Evolutionary conservation across 1,140 invertebrate species (phyloP), one percentile per base, ranked within the genome.

Genomic region (Trachymyrmex cornetzi): DNA sequence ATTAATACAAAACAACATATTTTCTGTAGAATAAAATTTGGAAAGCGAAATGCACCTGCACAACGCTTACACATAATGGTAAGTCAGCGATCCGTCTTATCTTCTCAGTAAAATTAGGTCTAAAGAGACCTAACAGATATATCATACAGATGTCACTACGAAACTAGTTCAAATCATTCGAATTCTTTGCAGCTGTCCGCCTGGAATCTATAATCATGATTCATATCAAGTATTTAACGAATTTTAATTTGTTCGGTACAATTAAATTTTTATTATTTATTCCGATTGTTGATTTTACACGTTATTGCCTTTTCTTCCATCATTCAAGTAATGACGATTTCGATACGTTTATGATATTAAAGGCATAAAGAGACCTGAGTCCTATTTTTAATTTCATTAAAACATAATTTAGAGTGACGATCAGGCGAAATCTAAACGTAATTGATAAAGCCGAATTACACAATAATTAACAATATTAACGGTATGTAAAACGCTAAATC

Each of bases 391-490:
- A 77, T 77, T 64, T 64, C 24, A 63, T 64, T 48, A 48, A 53
- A 22, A 16, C 1, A 19, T 24, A 84, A 75, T 50, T 84, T 55
- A 48, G 48, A 44, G 38, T 3, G 14, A 50, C 24, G 19, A 61
- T 48, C 66, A 22, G 16, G 9, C 14, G 14, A 74, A 38, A 82
- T 72, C 59, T 61, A 74, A 12, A 22, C 50, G 34, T 44, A 77
- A 77, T 34, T 30, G 48, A 79, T 85, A 44, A 85, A 50, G 5
- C 16, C 44, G 34, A 85, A 77, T 55, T 66, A 79, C 1, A 16
- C 19, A n/a, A 14, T 85, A 66, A 85, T 85, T 85, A 85, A 66
- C 19, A 24, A 48, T 67, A 85, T 67, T 79, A 66, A 85, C 61
- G 48, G 19, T 48, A 77, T 79, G 24, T 57, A 55, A 77, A 77